phyloP scores from a whole-genome alignment of 1,140 invertebrate species.

The Magallana ariakensis region DNA sequence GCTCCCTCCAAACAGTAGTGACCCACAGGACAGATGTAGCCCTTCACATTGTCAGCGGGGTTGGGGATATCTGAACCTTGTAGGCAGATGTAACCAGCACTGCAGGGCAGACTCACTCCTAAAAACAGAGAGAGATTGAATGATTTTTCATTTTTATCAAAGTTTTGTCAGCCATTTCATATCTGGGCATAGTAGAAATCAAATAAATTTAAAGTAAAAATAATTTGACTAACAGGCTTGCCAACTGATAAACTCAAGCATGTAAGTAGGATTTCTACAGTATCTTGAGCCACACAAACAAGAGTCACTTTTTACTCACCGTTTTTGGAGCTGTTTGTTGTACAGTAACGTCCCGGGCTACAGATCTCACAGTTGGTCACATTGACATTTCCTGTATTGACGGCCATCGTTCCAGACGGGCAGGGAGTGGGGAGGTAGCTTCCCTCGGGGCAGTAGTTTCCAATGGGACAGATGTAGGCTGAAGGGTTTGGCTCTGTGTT shows the following conservation, averaged over 20 bases:
- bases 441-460: constrained; percentile 77
- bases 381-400: constrained; percentile 70
- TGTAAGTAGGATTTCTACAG: not conserved
- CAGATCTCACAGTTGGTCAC: constrained; percentile 73
- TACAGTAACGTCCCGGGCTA: constrained; percentile 77
- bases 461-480: constrained; percentile 72
- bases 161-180: no score
- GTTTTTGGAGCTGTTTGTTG: constrained; percentile 71
- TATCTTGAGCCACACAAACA: not conserved
- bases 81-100: constrained; percentile 75
- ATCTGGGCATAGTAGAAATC: no score
- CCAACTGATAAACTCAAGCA: no score
- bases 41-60: constrained; percentile 72
- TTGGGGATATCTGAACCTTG: constrained; percentile 70
- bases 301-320: constrained; percentile 59
- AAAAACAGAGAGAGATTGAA: constrained; percentile 35
- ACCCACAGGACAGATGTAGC: constrained; percentile 76
- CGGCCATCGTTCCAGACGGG: constrained; percentile 74
- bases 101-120: constrained; percentile 73
- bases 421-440: constrained; percentile 74
- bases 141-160: no score
- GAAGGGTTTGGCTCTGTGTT: constrained; percentile 71
- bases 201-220: not conserved
- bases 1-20: constrained; percentile 75
- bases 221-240: no score